Evolutionary conservation across 2,888 invertebrate species (phyloP).

Genomic region (Synergus umbraculus): DNA sequence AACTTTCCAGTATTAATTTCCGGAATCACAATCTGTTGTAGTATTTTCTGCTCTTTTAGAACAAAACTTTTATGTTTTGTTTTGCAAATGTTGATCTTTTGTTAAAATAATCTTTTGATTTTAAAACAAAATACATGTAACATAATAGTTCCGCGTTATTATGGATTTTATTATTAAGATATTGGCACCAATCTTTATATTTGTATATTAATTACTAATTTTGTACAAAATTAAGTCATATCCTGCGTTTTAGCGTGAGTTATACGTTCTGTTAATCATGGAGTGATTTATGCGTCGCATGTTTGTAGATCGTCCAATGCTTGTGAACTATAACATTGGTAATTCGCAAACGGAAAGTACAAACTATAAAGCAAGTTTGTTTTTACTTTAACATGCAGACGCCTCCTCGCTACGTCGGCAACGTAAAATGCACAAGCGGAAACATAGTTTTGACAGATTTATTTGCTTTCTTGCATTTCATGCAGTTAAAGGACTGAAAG

Average conservation of each 20-base stretch:
- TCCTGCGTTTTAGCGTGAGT: background rate
- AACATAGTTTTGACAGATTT: slow-evolving; percentile 19
- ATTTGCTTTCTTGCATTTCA: background rate
- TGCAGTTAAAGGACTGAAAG: background rate
- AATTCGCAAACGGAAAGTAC: slow-evolving; percentile 5
- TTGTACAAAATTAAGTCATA: background rate
- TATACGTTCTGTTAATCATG: slow-evolving; percentile 4
- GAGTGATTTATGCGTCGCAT: slow-evolving; percentile 10
- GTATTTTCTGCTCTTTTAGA: background rate
- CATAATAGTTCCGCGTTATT: too few species aligned
- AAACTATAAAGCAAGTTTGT: slow-evolving; percentile 20
- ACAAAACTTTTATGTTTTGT: background rate
- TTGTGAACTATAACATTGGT: background rate
- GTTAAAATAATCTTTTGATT: background rate
- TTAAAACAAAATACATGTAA: too few species aligned
- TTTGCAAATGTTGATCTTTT: background rate
- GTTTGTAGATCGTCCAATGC: slow-evolving; percentile 7
- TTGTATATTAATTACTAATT: background rate
- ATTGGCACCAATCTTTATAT: too few species aligned
- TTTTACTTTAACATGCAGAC: slow-evolving; percentile 20
- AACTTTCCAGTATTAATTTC: slow-evolving; percentile 13
- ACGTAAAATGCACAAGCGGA: slow-evolving; percentile 5
- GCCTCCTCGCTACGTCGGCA: background rate
- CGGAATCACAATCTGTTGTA: background rate
- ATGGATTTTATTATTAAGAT: too few species aligned